Evolutionary conservation across 2,113 vertebrate genomes (phyloP).

Genomic region (Chloropsis cyanopogon): DNA sequence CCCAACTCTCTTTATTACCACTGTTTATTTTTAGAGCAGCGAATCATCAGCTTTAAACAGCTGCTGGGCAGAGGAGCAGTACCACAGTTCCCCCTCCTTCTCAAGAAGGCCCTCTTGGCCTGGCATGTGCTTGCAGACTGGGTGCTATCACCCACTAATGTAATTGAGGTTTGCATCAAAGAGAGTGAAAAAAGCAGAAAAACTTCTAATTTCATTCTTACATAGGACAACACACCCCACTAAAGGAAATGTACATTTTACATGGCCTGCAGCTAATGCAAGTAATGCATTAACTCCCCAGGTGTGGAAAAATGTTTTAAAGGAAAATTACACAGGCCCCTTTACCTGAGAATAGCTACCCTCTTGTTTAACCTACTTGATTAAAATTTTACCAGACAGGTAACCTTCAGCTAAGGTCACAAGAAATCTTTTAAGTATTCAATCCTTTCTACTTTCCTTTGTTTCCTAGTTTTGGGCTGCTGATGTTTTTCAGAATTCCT

Average conservation of each 20-base stretch:
- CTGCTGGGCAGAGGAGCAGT: background rate
- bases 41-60: background rate
- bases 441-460: background rate
- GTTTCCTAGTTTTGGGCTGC: background rate
- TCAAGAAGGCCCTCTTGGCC: background rate
- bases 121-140: background rate
- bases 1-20: background rate
- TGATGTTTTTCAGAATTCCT: background rate
- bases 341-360: background rate
- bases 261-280: background rate
- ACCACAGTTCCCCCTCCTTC: background rate
- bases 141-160: accelerated
- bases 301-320: background rate
- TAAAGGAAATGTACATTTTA: background rate
- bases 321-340: background rate
- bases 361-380: background rate
- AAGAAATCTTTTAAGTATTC: background rate
- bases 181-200: background rate
- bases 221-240: background rate
- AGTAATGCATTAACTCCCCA: no score
- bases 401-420: background rate
- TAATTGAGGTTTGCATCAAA: background rate
- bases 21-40: background rate
- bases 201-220: background rate
- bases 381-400: background rate